Percentiles rank a stretch among this genome's conserved stretches.
Conservation (phyloP, 2,888 invertebrate genomes). For the Fissipunctia ypsillon region DNA sequence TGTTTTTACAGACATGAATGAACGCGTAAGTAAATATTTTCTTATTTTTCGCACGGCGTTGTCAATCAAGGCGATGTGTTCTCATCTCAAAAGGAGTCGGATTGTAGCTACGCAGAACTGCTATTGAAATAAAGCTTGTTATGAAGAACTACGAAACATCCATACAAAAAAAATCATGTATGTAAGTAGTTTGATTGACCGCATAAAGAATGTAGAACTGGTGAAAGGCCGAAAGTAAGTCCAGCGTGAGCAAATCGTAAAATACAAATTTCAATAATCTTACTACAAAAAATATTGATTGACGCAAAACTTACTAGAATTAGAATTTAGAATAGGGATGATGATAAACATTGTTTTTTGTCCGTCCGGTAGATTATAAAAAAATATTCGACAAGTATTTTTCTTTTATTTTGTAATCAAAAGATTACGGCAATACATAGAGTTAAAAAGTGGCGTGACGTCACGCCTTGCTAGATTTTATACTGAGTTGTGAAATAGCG, state of each 20-base stretch:
- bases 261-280: background rate
- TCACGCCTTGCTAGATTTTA: too few species aligned
- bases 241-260: too few species aligned
- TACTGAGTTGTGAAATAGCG: too few species aligned
- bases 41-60: background rate
- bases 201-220: background rate
- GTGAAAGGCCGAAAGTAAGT: background rate
- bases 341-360: too few species aligned
- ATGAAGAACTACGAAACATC: background rate
- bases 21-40: background rate
- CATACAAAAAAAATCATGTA: background rate
- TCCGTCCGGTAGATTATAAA: too few species aligned
- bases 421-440: too few species aligned
- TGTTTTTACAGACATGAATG: too few species aligned
- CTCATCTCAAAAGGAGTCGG: background rate
- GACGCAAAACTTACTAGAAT: background rate
- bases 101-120: too few species aligned
- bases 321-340: too few species aligned
- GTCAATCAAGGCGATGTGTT: background rate
- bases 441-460: too few species aligned
- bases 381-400: too few species aligned
- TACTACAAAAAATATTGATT: background rate
- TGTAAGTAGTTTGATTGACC: background rate
- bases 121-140: background rate
- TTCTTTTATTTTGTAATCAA: too few species aligned